Evolutionary conservation across 2,113 vertebrate species (phyloP), one percentile per base, ranked within the genome.

Genomic region (Regulus satrapa): DNA sequence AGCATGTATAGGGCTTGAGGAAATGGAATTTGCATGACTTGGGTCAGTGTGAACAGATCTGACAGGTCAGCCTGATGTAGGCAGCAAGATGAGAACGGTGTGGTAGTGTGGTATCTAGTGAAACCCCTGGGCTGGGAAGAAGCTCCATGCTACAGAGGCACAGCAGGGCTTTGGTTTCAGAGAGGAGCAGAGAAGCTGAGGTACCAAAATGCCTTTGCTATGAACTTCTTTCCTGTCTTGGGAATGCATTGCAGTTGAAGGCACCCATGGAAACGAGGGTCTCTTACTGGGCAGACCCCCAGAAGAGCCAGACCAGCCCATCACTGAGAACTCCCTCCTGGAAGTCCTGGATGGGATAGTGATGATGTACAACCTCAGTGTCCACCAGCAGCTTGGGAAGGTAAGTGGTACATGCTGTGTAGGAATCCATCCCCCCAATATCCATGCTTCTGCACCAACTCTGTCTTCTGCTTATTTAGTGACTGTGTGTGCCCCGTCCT

Each of bases 301-400:
- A 5, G 99, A 99, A 90, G 99, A 99, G 85, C 98, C 98, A 0
- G 98, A 99, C 32, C 98, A 99, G 94, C 98, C 98, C 48, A 98
- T 99, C 83, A 98, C 99, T 1, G 99, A 99, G 95, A 99, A 99
- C 97, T 99, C 99, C 2, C 98, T 99, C 78, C 95, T 99, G 97
- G 99, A 99, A 96, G 98, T 99, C 36, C 96, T 99, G 36, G 99
- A 99, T 25, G 99, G 99, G 3, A 98, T 99, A 40, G 97, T 99
- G 97, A 99, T 99, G 99, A 99, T 99, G 99, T 99, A 99, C 95
- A 99, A 99, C 94, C 98, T 99, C 94, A 99, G 99, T 14, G 99
- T 99, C 14, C 99, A 99, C 94, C 99, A 99, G 97, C 99, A 99
- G 96, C 98, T 99, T 90, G 99, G 99, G 45, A 99, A 99, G 99